These are phyloP conservation scores for Dasysyrphus tricinctus DNA, from an alignment of 2,888 invertebrate genomes.

Conservation along the genomic window DNA sequence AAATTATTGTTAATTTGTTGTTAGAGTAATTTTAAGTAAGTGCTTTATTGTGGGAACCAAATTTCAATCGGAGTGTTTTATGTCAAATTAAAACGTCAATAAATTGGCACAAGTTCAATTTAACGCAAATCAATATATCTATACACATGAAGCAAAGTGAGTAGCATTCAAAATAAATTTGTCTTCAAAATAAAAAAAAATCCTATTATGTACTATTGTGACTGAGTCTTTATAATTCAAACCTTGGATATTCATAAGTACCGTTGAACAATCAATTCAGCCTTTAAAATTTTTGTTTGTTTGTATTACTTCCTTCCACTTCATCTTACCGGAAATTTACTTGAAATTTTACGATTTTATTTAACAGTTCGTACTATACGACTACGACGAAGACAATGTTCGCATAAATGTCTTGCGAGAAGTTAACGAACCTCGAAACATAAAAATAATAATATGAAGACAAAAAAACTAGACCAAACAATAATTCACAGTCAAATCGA, in stretches of 20 bases:
- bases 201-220: background rate
- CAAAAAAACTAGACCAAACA: slow-evolving; percentile 28
- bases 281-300: background rate
- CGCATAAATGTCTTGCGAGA: background rate
- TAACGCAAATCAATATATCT: background rate
- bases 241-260: slow-evolving; percentile 20
- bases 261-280: background rate
- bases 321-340: slow-evolving; percentile 30
- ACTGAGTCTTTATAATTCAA: background rate
- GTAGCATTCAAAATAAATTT: slow-evolving; percentile 13
- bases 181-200: background rate
- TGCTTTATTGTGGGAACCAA: slow-evolving; percentile 49
- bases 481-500: slow-evolving; percentile 30
- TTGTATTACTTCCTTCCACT: slow-evolving; percentile 14
- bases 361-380: slow-evolving; percentile 1
- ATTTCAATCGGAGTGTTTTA: slow-evolving; percentile 22
- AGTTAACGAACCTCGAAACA: slow-evolving; percentile 26
- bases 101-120: slow-evolving; percentile 46
- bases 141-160: background rate
- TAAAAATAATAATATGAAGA: background rate
- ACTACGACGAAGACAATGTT: slow-evolving; percentile 4
- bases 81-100: slow-evolving; percentile 49
- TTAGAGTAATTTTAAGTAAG: slow-evolving; percentile 4
- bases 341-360: slow-evolving; percentile 24
- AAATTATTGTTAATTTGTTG: slow-evolving; percentile 51